Percentiles rank a stretch among this genome's conserved stretches.
These are phyloP conservation scores for Trichosurus vulpecula DNA, from an alignment of 2,797 vertebrate species.

Conservation along the genomic window DNA sequence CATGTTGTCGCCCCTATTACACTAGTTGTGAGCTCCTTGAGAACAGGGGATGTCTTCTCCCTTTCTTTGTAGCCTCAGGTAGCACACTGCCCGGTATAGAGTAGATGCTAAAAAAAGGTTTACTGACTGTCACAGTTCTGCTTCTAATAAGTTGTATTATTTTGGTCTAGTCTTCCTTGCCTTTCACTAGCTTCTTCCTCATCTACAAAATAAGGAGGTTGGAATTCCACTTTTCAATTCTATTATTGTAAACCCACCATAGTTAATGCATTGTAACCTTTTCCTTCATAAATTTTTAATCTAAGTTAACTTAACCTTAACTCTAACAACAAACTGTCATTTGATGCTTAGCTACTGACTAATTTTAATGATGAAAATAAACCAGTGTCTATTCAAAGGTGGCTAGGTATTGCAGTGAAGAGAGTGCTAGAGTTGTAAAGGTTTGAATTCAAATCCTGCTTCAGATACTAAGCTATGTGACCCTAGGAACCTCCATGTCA, in stretches of 20 bases:
- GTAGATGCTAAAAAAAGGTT: too few species aligned
- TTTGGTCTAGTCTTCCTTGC: background rate
- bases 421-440: background rate
- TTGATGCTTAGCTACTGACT: too few species aligned
- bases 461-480: background rate
- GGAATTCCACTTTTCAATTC: background rate
- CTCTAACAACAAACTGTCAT: too few species aligned
- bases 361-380: background rate
- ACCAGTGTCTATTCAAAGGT: background rate
- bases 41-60: too few species aligned
- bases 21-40: too few species aligned
- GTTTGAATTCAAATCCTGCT: background rate
- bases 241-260: background rate
- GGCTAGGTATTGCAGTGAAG: background rate
- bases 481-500: background rate
- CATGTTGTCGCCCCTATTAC: too few species aligned
- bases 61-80: background rate
- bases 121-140: background rate
- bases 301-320: too few species aligned
- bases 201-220: background rate
- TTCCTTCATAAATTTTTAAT: too few species aligned
- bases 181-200: background rate
- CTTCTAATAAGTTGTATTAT: background rate
- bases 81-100: too few species aligned
- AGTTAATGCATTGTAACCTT: too few species aligned